Percentiles rank a stretch among this genome's conserved stretches.
phyloP scores from a whole-genome alignment of 2,113 vertebrate genomes.

The Labeo catla region DNA sequence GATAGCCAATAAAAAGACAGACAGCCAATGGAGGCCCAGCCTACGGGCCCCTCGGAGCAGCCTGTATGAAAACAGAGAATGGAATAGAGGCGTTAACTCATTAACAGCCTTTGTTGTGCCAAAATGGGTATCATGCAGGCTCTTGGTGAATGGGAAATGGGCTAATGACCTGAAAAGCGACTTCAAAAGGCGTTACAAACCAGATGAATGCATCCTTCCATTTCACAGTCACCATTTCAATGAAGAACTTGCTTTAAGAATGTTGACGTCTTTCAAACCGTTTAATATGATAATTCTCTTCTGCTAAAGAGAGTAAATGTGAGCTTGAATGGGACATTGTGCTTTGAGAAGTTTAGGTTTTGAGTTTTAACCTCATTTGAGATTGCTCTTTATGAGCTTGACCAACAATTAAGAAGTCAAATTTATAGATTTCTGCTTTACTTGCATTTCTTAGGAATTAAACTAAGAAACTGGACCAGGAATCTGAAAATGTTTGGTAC shows the following conservation, averaged over 20 bases:
- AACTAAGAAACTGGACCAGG: neutral
- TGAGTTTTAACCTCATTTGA: conserved; percentile 19
- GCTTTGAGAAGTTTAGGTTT: conserved; percentile 8
- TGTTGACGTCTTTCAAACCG: conserved; percentile 43
- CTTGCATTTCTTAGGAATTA: neutral
- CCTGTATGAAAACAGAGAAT: conserved; percentile 60
- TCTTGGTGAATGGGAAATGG: conserved; percentile 62
- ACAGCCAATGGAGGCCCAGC: conserved; percentile 56
- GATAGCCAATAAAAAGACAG: conserved; percentile 73
- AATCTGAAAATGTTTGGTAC: neutral
- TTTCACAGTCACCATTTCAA: conserved; percentile 50
- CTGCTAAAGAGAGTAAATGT: conserved; percentile 31
- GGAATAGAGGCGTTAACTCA: conserved; percentile 68
- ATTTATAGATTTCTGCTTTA: neutral
- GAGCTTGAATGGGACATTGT: conserved; percentile 36
- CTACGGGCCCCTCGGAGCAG: conserved; percentile 48
- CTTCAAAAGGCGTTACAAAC: conserved; percentile 64
- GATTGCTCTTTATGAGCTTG: conserved; percentile 35
- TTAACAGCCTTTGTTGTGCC: conserved; percentile 63
- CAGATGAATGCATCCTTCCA: conserved; percentile 57
- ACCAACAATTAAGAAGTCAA: conserved; percentile 35
- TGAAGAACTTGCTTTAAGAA: conserved; percentile 44
- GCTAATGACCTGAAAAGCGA: conserved; percentile 66
- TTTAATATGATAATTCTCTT: conserved; percentile 50
- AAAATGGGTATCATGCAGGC: conserved; percentile 63